phyloP scores from a whole-genome alignment of 1,140 invertebrate genomes.

The Pygmarrhopalites habei region DNA sequence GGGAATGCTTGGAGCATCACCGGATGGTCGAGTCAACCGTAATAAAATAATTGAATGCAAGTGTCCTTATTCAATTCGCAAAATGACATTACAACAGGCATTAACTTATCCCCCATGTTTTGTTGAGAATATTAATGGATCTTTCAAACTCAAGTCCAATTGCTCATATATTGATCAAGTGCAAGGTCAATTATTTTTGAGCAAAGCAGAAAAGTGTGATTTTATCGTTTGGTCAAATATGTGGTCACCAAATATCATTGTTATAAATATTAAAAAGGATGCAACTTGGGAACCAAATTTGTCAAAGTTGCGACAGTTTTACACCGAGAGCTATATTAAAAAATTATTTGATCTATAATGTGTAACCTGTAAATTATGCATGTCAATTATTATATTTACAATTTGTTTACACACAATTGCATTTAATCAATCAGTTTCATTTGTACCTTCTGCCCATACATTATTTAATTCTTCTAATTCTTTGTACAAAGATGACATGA shows the following conservation, averaged over 20 bases:
- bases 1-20: background rate
- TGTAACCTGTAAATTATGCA: no score
- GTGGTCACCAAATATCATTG: no score
- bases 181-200: background rate
- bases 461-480: constrained; percentile 3
- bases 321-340: no score
- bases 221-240: background rate
- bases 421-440: no score
- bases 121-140: background rate
- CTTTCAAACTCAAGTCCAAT: background rate
- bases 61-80: no score
- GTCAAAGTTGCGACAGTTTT: no score
- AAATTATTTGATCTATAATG: no score
- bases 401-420: no score
- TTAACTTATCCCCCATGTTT: background rate
- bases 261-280: background rate
- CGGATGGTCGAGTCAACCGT: background rate
- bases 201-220: background rate
- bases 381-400: no score
- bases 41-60: no score
- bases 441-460: no score
- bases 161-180: background rate
- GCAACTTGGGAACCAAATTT: background rate
- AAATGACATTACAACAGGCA: no score
- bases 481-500: background rate